A percentile compares a stretch with the other conserved stretches of the same genome.
Evolutionary conservation across 2,113 vertebrate species (phyloP).

Genomic region (Montifringilla adamsi): DNA sequence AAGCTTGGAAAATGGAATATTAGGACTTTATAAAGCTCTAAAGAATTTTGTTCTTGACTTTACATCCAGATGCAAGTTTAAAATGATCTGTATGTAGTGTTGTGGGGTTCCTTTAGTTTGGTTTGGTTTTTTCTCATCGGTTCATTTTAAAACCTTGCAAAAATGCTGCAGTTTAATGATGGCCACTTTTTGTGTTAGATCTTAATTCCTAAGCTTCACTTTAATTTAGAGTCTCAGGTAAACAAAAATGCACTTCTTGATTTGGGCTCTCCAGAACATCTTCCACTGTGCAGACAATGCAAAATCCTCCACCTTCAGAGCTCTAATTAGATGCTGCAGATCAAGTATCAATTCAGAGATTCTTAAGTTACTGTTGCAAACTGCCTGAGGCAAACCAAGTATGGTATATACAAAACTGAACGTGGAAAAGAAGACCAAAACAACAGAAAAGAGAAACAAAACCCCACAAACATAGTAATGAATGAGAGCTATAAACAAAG

Average conservation of each 20-base stretch:
- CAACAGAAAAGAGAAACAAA: background rate
- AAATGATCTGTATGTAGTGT: background rate
- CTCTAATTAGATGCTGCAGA: background rate
- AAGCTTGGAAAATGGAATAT: background rate
- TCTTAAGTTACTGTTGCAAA: background rate
- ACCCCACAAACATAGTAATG: fast-evolving
- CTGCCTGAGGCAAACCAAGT: background rate
- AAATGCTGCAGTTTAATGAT: background rate
- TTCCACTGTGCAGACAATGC: background rate
- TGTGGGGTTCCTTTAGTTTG: background rate
- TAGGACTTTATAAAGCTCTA: background rate
- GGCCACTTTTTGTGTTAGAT: background rate
- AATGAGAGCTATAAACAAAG: background rate
- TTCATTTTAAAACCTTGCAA: background rate
- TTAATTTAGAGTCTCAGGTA: background rate
- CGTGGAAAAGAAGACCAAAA: background rate
- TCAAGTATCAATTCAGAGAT: background rate
- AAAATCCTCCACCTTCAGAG: background rate
- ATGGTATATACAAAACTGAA: background rate
- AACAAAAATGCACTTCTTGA: background rate
- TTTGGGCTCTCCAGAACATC: background rate
- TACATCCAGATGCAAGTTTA: background rate
- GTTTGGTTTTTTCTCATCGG: background rate
- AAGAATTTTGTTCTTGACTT: background rate
- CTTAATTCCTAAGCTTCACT: background rate